Conservation (phyloP, 2,113 vertebrate species). For the Empidonax alnorum region DNA sequence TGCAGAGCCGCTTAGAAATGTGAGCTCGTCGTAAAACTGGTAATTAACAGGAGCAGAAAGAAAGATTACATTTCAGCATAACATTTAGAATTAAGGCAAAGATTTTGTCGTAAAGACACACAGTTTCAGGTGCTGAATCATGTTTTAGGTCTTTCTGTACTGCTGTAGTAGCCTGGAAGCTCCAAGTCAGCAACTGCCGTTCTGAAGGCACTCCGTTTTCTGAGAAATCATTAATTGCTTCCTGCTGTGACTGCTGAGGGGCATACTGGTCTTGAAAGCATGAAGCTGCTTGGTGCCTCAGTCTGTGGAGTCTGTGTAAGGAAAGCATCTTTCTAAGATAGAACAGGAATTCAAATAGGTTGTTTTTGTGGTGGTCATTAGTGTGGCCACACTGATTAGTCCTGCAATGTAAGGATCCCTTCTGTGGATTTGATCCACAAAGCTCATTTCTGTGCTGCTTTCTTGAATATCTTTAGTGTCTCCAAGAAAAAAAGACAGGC, state of each 20-base stretch:
- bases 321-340: not conserved
- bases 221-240: conserved; percentile 26
- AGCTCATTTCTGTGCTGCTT: not conserved
- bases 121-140: not conserved
- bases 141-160: not conserved
- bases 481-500: not conserved
- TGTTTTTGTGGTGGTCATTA: not conserved
- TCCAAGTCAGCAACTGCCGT: not conserved
- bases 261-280: not conserved
- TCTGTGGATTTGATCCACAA: accelerated
- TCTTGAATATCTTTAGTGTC: not conserved
- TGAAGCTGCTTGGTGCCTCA: not conserved
- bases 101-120: not conserved
- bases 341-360: not conserved
- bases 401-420: not conserved
- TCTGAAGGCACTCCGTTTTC: conserved; percentile 27
- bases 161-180: not conserved
- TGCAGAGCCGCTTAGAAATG: conserved; percentile 1
- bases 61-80: not conserved
- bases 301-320: not conserved
- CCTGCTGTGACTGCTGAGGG: not conserved
- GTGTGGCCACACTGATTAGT: not conserved
- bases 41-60: conserved; percentile 1
- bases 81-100: conserved; percentile 13
- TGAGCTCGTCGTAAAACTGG: not conserved